Evolutionary conservation across 53 echinoderm and acorn worm species (phyloP), one percentile per base, ranked within the genome.

Genomic region (Luidia sarsii): DNA sequence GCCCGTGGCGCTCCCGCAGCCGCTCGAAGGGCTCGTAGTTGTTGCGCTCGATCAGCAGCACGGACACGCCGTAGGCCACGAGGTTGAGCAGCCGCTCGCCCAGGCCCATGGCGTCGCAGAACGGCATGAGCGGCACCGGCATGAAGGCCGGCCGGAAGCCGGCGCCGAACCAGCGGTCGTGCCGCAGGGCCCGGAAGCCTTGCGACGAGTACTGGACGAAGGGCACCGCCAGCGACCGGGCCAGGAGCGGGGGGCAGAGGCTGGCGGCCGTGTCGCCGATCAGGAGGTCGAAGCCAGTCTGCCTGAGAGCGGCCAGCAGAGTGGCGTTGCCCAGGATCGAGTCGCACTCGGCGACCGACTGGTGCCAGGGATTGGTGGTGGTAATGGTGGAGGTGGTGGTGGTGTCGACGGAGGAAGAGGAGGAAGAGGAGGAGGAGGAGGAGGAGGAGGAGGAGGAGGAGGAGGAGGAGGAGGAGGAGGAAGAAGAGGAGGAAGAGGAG

Each of bases 241-340:
- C n/a, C n/a, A n/a, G n/a, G n/a, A n/a, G n/a, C n/a, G n/a, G n/a
- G n/a, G n/a, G n/a, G n/a, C n/a, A n/a, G n/a, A 72, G 27, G 56
- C 56, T 56, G 39, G 72, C 56, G 39, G 72, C 36, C 57, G 57
- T 54, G 25, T 72, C 72, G 16, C 72, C 72, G 23, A 72, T 55
- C 22, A 72, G 56, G 38, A 72, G 36, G 33, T 53, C 54, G 55
- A 33, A 72, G 54, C 33, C 37, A 24, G 28, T 24, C 1, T 11
- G 54, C 24, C 7, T 72, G 11, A 72, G 39, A 14, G 25, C 55
- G 16, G 72, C 24, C 11, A 72, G 18, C n/a, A 72, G 56, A 0
- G 72, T 72, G 0, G 11, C 16, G 27, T 72, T 72, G 14, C 72
- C 56, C 3, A 72, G 38, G 35, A 72, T 15, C 7, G 72, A 71